Evolutionary conservation across 2,797 vertebrate species (phyloP).

Genomic region (Heliangelus exortis): DNA sequence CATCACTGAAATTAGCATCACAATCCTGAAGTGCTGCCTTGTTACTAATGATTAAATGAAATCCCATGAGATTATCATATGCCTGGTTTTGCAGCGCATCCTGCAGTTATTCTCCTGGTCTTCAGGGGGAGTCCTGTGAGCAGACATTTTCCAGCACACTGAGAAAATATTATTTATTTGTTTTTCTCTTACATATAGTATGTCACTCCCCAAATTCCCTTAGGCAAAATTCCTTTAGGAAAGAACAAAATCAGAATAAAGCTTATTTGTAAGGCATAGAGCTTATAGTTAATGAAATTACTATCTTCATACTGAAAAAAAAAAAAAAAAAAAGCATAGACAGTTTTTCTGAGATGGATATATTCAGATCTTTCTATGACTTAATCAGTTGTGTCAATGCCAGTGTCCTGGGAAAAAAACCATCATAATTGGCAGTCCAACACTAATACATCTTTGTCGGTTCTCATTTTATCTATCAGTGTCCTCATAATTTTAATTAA

Average conservation of each 20-base stretch:
- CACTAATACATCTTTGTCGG: not conserved
- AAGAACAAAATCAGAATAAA: not conserved
- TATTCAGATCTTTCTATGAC: not conserved
- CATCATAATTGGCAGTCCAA: not conserved
- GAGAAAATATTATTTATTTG: not conserved
- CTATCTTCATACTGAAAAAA: not conserved
- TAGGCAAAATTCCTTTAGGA: not conserved
- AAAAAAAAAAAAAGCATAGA: not conserved
- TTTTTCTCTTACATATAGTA: not conserved
- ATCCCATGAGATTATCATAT: not conserved
- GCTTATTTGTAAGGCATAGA: not conserved
- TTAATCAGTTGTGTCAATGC: not conserved
- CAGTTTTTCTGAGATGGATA: not conserved
- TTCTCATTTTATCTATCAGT: not conserved
- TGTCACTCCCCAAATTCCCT: fast-evolving
- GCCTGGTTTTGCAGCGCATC: not conserved
- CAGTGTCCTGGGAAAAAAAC: not conserved
- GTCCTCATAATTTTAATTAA: not conserved
- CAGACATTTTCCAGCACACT: not conserved
- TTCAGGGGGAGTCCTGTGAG: slow-evolving; percentile 44
- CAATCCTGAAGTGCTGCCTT: not conserved
- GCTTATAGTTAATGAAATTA: not conserved
- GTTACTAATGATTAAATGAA: not conserved
- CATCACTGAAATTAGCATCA: not conserved
- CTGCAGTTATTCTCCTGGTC: slow-evolving; percentile 38